Evolutionary conservation across 2,797 vertebrate species (phyloP).

Genomic region (Mus spretus): DNA sequence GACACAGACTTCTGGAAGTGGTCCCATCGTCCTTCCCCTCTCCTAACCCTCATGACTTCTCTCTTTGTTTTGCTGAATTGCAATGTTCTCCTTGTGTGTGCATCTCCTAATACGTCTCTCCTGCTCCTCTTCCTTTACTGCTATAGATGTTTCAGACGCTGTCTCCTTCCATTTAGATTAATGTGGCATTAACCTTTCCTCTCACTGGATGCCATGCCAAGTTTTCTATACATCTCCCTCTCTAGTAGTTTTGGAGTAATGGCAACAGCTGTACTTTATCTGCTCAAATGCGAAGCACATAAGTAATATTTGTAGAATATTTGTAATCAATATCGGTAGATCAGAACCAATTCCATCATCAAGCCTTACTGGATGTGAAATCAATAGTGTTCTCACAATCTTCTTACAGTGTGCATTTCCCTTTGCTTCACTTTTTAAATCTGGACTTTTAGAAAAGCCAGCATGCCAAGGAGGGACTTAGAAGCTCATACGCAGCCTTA

Average conservation of each 20-base stretch:
- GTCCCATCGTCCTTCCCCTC: not conserved
- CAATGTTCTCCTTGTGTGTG: not conserved
- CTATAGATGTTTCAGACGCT: not conserved
- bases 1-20: not conserved
- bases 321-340: not conserved
- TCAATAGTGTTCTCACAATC: conserved; percentile 4
- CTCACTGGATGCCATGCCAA: not conserved
- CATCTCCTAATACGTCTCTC: not conserved
- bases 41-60: not conserved
- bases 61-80: not conserved
- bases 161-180: not conserved
- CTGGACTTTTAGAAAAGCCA: not conserved
- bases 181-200: not conserved
- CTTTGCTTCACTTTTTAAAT: not conserved
- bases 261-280: conserved; percentile 8
- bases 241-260: not conserved
- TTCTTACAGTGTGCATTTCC: conserved; percentile 13
- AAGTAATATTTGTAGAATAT: not conserved
- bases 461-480: not conserved
- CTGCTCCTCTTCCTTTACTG: conserved; percentile 35
- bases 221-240: not conserved
- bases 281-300: not conserved
- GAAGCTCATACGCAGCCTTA: not conserved
- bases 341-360: not conserved
- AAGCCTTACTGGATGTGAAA: conserved; percentile 39